Percentiles rank a stretch among this genome's conserved stretches.
Conservation (phyloP, 2,113 vertebrate genomes). For the Muntiacus muntjak region DNA sequence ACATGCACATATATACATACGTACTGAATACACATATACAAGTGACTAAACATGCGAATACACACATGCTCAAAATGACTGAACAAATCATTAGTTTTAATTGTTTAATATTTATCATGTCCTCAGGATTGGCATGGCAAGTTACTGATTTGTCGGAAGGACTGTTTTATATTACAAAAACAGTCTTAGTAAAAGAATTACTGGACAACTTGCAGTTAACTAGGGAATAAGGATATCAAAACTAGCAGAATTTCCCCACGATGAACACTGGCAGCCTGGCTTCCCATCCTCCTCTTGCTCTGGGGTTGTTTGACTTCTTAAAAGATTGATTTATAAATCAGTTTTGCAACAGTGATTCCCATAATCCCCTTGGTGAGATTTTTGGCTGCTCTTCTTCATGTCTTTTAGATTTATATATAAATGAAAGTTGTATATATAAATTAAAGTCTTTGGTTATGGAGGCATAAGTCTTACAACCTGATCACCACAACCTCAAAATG, state of each 20-base stretch:
- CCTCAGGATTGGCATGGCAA: background rate
- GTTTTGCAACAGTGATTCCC: constrained; percentile 33
- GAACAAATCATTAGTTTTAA: constrained; percentile 1
- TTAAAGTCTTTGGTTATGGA: background rate
- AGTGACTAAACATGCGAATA: background rate
- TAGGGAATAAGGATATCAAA: constrained; percentile 51
- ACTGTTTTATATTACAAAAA: constrained; percentile 32
- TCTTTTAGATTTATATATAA: constrained; percentile 28
- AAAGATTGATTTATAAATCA: constrained; percentile 27
- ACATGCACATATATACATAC: background rate
- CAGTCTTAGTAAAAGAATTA: constrained; percentile 6
- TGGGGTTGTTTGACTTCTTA: background rate
- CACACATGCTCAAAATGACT: background rate
- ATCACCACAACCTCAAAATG: background rate
- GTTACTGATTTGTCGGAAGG: constrained; percentile 1
- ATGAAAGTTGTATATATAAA: background rate
- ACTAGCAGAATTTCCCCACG: constrained; percentile 36
- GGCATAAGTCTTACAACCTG: background rate
- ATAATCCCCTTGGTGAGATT: background rate
- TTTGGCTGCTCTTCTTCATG: background rate
- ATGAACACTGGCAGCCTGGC: background rate
- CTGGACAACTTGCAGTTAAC: constrained; percentile 5
- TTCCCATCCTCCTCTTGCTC: background rate
- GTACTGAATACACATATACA: background rate
- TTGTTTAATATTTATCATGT: background rate